Evolutionary conservation across 2,888 invertebrate genomes (phyloP).

Genomic region (Andrena bucephala): DNA sequence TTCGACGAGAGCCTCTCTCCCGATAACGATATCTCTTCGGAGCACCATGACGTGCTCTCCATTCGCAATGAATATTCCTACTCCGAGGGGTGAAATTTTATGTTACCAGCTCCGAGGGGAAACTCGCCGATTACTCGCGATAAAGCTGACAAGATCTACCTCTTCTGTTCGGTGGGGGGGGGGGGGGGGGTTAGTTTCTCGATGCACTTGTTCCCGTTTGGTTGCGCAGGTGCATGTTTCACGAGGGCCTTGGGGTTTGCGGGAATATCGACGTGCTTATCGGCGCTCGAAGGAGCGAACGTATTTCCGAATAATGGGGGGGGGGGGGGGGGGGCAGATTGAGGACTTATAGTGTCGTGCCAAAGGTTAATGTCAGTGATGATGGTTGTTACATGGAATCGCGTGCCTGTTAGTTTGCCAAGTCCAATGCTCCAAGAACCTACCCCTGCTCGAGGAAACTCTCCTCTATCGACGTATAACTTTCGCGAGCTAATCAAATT

Average conservation of each 20-base stretch:
- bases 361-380: too few relatives aligned
- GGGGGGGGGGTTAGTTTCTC: too few relatives aligned
- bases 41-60: conserved; percentile 63
- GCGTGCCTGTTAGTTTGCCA: too few relatives aligned
- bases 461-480: too few relatives aligned
- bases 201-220: neutral
- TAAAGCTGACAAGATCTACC: conserved; percentile 1
- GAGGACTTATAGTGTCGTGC: too few relatives aligned
- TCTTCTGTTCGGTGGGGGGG: too few relatives aligned
- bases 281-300: neutral
- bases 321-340: too few relatives aligned
- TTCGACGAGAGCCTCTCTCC: conserved; percentile 30
- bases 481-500: too few relatives aligned
- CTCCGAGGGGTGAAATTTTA: conserved; percentile 38
- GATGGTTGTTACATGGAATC: too few relatives aligned
- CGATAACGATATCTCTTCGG: conserved; percentile 58
- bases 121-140: conserved; percentile 45
- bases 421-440: too few relatives aligned
- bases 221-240: conserved; percentile 11
- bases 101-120: conserved; percentile 16
- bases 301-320: too few relatives aligned
- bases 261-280: conserved; percentile 12
- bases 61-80: conserved; percentile 64
- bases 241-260: conserved; percentile 6
- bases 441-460: too few relatives aligned